A percentile compares a stretch with the other conserved stretches of the same genome.
Evolutionary conservation across 1,140 invertebrate species (phyloP).

Genomic region (Platorchestia sp.): DNA sequence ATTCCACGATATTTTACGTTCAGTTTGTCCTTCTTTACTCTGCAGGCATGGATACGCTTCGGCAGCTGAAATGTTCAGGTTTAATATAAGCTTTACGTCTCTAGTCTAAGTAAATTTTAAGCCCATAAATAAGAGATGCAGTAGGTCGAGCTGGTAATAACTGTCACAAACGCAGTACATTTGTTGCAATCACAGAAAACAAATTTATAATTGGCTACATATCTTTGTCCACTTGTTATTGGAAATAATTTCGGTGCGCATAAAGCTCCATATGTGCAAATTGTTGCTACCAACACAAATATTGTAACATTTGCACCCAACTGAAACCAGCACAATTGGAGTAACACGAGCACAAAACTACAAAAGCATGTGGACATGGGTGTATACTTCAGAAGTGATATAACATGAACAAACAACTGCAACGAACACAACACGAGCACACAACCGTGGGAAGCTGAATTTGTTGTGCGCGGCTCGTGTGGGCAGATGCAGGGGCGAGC

Average conservation of each 20-base stretch:
- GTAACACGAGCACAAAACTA: no score
- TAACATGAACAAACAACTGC: no score
- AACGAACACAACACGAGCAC: not conserved
- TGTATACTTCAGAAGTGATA: no score
- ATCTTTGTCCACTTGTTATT: no score
- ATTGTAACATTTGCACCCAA: no score
- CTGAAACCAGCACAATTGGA: no score
- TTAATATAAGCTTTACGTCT: not conserved
- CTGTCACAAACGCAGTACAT: not conserved
- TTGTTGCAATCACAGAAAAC: not conserved
- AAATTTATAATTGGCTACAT: not conserved
- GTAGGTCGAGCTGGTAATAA: not conserved
- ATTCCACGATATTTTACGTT: not conserved
- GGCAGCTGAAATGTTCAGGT: not conserved
- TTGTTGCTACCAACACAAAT: no score
- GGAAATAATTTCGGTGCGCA: not conserved
- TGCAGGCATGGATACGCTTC: not conserved
- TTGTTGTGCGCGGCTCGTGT: constrained; percentile 57
- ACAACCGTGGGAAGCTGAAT: constrained; percentile 65
- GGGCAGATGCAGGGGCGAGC: constrained; percentile 63
- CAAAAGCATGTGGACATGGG: no score
- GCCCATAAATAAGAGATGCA: not conserved
- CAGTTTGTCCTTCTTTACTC: not conserved
- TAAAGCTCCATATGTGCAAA: not conserved
- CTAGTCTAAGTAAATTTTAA: not conserved